phyloP scores from a whole-genome alignment of 1,140 invertebrate species.

The Manduca sexta region DNA sequence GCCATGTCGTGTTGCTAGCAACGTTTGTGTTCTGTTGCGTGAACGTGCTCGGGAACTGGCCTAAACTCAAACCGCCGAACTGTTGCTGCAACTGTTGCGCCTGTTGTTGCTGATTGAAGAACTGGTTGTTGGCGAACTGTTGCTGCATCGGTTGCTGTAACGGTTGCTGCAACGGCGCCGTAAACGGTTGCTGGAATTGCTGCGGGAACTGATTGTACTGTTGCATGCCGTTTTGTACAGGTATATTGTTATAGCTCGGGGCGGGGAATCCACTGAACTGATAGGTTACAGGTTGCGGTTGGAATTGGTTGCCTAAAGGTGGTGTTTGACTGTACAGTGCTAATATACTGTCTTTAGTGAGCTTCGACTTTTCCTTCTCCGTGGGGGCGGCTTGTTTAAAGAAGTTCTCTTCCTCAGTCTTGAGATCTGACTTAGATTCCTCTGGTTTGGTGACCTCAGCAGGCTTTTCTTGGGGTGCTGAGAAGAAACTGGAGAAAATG shows the following conservation, averaged over 20 bases:
- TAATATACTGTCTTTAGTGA: constrained; percentile 95
- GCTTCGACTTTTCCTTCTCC: constrained; percentile 84
- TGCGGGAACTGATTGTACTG: constrained; percentile 8
- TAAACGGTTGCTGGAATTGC: constrained; percentile 24
- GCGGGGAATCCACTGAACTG: constrained; percentile 21
- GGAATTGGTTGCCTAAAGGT: constrained; percentile 50
- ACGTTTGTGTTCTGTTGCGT: constrained; percentile 49
- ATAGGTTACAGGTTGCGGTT: constrained; percentile 19
- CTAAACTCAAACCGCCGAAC: constrained; percentile 51
- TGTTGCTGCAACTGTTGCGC: constrained; percentile 44
- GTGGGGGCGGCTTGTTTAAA: constrained; percentile 88
- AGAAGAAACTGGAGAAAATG: constrained; percentile 85
- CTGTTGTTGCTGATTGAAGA: constrained; percentile 37
- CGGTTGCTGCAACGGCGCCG: constrained; percentile 26
- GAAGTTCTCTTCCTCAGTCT: constrained; percentile 90
- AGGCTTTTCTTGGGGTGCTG: constrained; percentile 75
- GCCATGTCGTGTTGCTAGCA: constrained; percentile 58
- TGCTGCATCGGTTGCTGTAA: constrained; percentile 30
- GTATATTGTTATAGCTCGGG: constrained; percentile 11
- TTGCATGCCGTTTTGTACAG: constrained; percentile 13
- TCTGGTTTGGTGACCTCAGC: constrained; percentile 47
- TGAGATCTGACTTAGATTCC: constrained; percentile 70
- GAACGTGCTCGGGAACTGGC: constrained; percentile 54
- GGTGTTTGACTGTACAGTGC: constrained; percentile 87
- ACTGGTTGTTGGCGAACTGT: constrained; percentile 25